Conservation (phyloP, 2,797 vertebrate species). For the Propithecus perrieri region DNA sequence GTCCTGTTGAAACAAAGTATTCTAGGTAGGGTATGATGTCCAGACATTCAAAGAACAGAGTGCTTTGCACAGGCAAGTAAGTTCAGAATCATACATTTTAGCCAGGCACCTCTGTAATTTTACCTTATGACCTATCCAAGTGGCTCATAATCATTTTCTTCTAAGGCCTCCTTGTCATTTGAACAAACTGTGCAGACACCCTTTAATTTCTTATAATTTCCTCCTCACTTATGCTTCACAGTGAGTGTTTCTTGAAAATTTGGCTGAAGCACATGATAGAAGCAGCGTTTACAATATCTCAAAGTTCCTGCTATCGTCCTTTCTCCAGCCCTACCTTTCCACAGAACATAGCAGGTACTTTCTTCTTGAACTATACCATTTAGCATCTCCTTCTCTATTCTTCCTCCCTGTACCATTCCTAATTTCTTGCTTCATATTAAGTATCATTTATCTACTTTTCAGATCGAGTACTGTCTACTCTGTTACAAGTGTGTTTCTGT, state of each 20-base stretch:
- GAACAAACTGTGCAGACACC: slow-evolving; percentile 27
- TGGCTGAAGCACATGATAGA: not conserved
- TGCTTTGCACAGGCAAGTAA: slow-evolving; percentile 37
- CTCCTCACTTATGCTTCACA: not conserved
- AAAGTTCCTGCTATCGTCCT: not conserved
- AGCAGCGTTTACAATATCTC: not conserved
- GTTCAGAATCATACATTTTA: not conserved
- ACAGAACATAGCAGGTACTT: not conserved
- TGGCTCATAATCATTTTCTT: slow-evolving; percentile 61
- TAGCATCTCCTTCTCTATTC: not conserved
- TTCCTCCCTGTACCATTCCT: not conserved
- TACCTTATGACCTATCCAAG: slow-evolving; percentile 43
- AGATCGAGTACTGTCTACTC: not conserved
- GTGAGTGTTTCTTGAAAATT: not conserved
- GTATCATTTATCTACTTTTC: not conserved
- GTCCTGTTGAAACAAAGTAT: not conserved
- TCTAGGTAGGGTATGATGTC: not conserved
- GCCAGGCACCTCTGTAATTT: slow-evolving; percentile 47
- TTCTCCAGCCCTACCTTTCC: not conserved
- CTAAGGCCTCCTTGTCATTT: slow-evolving; percentile 64
- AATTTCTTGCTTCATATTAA: not conserved
- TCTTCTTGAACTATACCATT: not conserved
- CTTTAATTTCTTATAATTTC: slow-evolving; percentile 64
- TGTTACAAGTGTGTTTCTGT: not conserved
- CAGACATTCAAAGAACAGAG: slow-evolving; percentile 20